Percentiles rank a stretch among this genome's conserved stretches.
Evolutionary conservation across 2,113 vertebrate genomes (phyloP).

Genomic region (Garra rufa): DNA sequence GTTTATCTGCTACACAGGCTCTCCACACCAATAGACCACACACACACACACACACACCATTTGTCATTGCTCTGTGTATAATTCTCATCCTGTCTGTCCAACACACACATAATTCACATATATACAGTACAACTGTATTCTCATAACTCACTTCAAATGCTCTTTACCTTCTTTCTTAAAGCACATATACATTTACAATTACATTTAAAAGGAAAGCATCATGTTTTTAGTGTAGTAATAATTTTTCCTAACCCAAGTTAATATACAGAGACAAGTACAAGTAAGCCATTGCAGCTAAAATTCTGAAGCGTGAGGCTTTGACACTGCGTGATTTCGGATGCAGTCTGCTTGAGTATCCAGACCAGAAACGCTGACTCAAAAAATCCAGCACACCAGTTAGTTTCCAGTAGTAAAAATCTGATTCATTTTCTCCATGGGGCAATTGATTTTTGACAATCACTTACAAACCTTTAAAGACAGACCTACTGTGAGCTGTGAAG

Average conservation of each 20-base stretch:
- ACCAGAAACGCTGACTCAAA: neutral
- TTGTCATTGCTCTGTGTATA: constrained; percentile 49
- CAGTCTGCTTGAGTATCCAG: neutral
- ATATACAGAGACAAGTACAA: neutral
- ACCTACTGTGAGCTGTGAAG: neutral
- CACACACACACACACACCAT: constrained; percentile 28
- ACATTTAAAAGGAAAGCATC: neutral
- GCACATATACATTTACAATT: neutral
- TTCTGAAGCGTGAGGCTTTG: neutral
- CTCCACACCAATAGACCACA: constrained; percentile 49
- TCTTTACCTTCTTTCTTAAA: neutral
- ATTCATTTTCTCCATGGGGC: neutral
- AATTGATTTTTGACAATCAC: neutral
- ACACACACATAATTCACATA: constrained; percentile 49
- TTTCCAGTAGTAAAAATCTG: neutral
- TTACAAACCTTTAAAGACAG: neutral
- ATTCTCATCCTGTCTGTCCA: constrained; percentile 42
- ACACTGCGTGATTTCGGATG: neutral
- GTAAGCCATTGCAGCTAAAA: neutral
- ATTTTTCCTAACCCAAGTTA: neutral
- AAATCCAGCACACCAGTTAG: neutral
- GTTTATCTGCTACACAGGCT: constrained; percentile 52
- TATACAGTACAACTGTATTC: neutral
- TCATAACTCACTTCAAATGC: neutral
- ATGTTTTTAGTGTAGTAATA: neutral